Conservation (phyloP, 2,113 vertebrate genomes). For the Rhizomys pruinosus region DNA sequence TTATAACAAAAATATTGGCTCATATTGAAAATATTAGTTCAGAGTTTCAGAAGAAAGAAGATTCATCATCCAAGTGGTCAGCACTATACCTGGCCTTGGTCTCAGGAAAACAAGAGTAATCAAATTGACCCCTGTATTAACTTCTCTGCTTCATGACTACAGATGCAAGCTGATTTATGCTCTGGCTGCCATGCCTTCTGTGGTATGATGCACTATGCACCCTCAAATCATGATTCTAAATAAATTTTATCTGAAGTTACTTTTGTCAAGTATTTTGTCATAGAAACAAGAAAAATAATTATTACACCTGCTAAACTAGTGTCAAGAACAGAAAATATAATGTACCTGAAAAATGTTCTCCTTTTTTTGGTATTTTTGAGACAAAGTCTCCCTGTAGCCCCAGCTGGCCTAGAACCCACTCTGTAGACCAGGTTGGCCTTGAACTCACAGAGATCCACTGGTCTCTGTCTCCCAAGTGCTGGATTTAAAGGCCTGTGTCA, state of each 20-base stretch:
- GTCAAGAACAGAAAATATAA: conserved; percentile 34
- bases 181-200: background rate
- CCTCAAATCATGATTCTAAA: background rate
- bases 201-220: background rate
- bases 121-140: background rate
- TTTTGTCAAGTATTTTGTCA: background rate
- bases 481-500: no score
- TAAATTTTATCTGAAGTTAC: background rate
- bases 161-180: background rate
- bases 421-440: no score
- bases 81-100: background rate
- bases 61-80: background rate
- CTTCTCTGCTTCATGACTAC: background rate
- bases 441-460: no score
- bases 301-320: background rate
- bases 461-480: no score
- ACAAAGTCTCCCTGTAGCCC: no score
- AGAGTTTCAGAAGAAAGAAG: background rate
- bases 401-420: no score
- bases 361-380: no score
- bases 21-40: background rate
- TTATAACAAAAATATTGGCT: background rate
- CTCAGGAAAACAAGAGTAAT: background rate
- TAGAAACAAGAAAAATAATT: background rate
- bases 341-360: background rate